Base-by-base conservation (phyloP, 2,797 vertebrate species). In the Kryptolebias ocellatus region DNA sequence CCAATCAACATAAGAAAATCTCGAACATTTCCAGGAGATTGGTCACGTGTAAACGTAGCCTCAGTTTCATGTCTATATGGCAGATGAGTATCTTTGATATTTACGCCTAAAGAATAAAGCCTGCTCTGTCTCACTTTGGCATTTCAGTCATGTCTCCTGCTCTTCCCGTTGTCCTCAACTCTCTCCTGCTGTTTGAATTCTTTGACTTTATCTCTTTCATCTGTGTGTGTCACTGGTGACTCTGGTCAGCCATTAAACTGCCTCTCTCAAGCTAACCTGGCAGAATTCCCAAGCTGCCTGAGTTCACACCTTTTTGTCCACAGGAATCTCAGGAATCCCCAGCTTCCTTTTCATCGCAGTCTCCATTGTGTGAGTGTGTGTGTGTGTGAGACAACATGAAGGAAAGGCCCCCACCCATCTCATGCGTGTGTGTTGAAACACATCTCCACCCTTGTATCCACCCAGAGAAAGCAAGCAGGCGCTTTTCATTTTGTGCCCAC, bases 251-350 rank as follows among this genome's bases (percentile, higher is more conserved):
- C 83, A 64, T 80, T 83, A 76, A 87, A 87, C 70, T 69, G 64
- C 74, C 57, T 76, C 67, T 76, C 67, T 71, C 73, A 17, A 56
- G 70, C 69, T 74, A 42, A 81, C 67, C 74, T 78, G 60, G 70
- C 72, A 83, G 63, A 79, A 80, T 86, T 90, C 86, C 86, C 81
- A 88, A 28, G 78, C 82, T 65, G 86, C 88, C 78, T 60, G 67
- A 85, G 84, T 89, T 93, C 90, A 89, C 93, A 94, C 89, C 91
- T 92, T 92, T 92, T 86, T 90, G 80, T 89, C 84, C 79, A 73
- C 83, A 93, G 89, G 89, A 92, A 93, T 94, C 84, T 84, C 58
- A 83, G 86, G 90, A 93, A 93, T 93, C 88, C 86, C 78, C 79
- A 83, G 85, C 83, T 90, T 90, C 88, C 87, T 90, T 79, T 90